Evolutionary conservation across 2,113 vertebrate species (phyloP), one percentile per base, ranked within the genome.

Genomic region (Planiliza haematocheilus): DNA sequence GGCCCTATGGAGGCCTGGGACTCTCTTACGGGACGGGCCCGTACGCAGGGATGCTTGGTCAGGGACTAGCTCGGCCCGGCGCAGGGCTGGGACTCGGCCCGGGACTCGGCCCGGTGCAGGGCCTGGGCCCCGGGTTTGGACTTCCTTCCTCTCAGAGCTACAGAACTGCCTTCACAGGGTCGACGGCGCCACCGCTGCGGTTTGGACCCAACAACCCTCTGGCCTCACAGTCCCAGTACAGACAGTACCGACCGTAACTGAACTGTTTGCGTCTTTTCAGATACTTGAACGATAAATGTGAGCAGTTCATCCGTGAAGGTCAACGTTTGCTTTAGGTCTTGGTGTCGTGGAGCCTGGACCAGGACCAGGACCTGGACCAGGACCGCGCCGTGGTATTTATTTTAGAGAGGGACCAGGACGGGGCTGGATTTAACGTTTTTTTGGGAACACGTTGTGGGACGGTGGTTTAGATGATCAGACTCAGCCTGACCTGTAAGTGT

Each of bases 1-100:
- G 94, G 86, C 96, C 96, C 9, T 97, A 95, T 55, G 77, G 55
- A 1, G 93, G 94, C 85, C 18, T 95, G 74, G 94, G 95, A 16
- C 83, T 96, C 38, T 86, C 92, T 75, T 96, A 95, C 30, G 95
- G 94, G 50, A 83, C 93, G 0, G 13, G 90, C 12, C 84, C 95
- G 10, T 97, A 96, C 74, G 53, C 87, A 11, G 90, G 79, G 70
- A 66, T 93, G 63, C 85, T 96, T 66, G 89, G 34, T 79, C 96
- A 94, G 90, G 96, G 95, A 58, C 81, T 94, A 53, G 81, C 77
- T 9, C 72, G 83, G n/a, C 86, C 90, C 0, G 93, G 91, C 21
- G 61, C 78, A 4, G 95, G 94, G 2, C 18, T 64, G 52, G 86
- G 90, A 2, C 41, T 78, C 3, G 84, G 88, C 0, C n/a, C n/a